A percentile compares a stretch with the other conserved stretches of the same genome.
These are phyloP conservation scores for Leucoraja ocellata DNA, from an alignment of 2,797 vertebrate genomes.

Conservation along the genomic window DNA sequence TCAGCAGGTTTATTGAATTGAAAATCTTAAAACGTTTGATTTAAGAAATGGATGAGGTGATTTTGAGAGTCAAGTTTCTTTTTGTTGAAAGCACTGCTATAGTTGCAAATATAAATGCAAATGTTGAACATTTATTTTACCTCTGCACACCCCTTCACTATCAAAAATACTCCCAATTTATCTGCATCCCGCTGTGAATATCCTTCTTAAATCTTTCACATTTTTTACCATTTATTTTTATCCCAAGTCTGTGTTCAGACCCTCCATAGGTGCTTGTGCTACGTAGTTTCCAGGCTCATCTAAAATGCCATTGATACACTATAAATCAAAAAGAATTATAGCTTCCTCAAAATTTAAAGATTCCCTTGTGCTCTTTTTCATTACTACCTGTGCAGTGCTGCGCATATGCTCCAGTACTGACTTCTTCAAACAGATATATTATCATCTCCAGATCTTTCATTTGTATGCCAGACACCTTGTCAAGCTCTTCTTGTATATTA, in stretches of 20 bases:
- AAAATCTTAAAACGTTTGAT: neutral
- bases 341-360: conserved; percentile 48
- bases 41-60: neutral
- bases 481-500: conserved; percentile 36
- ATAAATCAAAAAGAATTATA: conserved; percentile 58
- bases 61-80: neutral
- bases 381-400: conserved; percentile 58
- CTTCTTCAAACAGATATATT: conserved; percentile 48
- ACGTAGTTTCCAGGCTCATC: conserved; percentile 34
- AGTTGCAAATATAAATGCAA: conserved; percentile 1
- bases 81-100: neutral
- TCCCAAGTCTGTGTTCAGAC: neutral
- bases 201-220: conserved; percentile 33
- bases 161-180: neutral
- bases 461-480: conserved; percentile 40
- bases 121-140: neutral
- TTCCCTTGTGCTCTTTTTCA: conserved; percentile 52
- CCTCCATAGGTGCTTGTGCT: neutral
- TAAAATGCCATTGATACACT: conserved; percentile 48
- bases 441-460: conserved; percentile 40
- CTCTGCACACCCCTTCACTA: neutral
- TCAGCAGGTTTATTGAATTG: neutral
- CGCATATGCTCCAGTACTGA: conserved; percentile 46
- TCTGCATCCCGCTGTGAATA: conserved; percentile 24
- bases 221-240: conserved; percentile 41